Evolutionary conservation across 2,888 invertebrate species (phyloP), one percentile per base, ranked within the genome.

Genomic region (Micoletzkya japonica): DNA sequence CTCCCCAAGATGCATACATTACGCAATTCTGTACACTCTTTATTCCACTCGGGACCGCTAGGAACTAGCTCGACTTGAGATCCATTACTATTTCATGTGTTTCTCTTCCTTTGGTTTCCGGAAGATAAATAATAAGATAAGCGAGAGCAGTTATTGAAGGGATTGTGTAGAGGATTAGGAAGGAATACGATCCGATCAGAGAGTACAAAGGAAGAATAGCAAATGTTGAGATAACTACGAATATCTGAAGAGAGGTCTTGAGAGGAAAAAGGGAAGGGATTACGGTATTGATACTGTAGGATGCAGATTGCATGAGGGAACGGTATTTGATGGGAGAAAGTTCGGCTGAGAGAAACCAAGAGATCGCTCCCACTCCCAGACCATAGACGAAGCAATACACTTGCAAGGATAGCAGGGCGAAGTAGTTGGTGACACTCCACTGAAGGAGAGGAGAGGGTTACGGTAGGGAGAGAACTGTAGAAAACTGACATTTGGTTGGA

Each of bases 301-400:
- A 75, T 14, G 77, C 58, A 0, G 77, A 77, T 72, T 82, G 82
- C 14, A 75, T 74, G 10, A 75, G 58, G 37, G 76, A 76, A 37
- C 82, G 78, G 72, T 82, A 76, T 36, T 71, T 67, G 63, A 81
- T 81, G 6, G 78, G 78, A 2, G 78, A 77, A 58, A 82, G 57
- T 52, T 82, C 81, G 0, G 79, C 76, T 1, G 75, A 72, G 10
- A 82, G 73, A 72, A 79, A 82, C 80, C 80, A 82, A 7, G 76
- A 72, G 7, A 80, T 76, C 10, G 82, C 79, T 1, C 81, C 82
- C 2, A 80, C 77, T 20, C 78, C 80, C 10, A 72, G 69, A 17
- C 32, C 78, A 30, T 59, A 59, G 14, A 32, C 14, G 17, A 24
- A 14, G 10, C 59, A 17, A 24, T 28, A 59, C 17, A 26, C 14